Percentiles rank a stretch among this genome's conserved stretches.
Evolutionary conservation across 2,888 invertebrate genomes (phyloP).

Genomic region (Chymomyza procnemis): DNA sequence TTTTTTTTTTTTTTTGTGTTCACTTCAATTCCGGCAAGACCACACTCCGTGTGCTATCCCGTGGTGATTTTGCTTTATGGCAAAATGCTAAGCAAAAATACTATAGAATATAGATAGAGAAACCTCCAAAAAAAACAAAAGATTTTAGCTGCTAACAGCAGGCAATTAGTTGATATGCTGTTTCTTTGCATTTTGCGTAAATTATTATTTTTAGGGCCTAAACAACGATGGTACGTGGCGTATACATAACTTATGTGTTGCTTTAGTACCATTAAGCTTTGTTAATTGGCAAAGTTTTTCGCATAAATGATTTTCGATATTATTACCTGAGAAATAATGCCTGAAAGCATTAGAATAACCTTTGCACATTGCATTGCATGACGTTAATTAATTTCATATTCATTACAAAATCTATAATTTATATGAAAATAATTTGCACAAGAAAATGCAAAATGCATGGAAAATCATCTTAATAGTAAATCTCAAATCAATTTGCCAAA

Average conservation of each 20-base stretch:
- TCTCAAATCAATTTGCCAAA: conserved; percentile 57
- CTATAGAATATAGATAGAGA: too few species aligned
- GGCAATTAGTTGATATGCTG: not conserved
- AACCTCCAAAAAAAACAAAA: not conserved
- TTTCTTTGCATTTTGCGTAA: not conserved
- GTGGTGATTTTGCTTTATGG: not conserved
- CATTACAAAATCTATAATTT: conserved; percentile 62
- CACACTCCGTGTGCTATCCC: not conserved
- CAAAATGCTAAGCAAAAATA: not conserved
- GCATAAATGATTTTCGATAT: not conserved
- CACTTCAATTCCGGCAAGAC: too few species aligned
- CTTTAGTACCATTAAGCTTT: not conserved
- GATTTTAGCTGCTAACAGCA: not conserved
- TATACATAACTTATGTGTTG: not conserved
- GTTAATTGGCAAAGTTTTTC: not conserved
- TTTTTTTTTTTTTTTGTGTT: not conserved
- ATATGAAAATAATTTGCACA: conserved; percentile 63
- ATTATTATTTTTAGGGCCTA: not conserved
- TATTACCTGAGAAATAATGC: not conserved
- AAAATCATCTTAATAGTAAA: conserved; percentile 58
- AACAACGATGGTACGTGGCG: not conserved
- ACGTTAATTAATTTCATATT: conserved; percentile 62
- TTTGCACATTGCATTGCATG: not conserved
- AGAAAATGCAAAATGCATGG: conserved; percentile 50
- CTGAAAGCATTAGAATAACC: not conserved